Base-by-base conservation (phyloP, 2,113 vertebrate genomes). In the Pterocles burchelli region DNA sequence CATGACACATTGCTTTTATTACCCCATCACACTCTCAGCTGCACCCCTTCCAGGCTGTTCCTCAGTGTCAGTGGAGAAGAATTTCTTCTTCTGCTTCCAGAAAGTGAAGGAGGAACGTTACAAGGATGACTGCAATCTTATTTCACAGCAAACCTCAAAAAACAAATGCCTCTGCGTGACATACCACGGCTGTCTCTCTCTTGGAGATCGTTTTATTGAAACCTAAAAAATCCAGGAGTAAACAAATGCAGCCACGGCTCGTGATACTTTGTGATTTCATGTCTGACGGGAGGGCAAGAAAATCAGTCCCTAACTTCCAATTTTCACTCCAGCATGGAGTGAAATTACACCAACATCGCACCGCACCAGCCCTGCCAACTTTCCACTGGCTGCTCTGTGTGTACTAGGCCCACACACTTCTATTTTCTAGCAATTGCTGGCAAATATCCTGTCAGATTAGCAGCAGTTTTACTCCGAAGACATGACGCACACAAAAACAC, bases 381-480 rank as follows among this genome's bases (percentile, higher is more conserved):
- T 97, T 97, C 96, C 95, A 90, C 88, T 88, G 89, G 85, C 91
- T 75, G 65, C 66, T 93, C 89, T 70, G 79, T 1, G 0, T 71
- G 58, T 76, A 36, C 90, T 92, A 62, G 79, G 84, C 95, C 94
- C 70, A 88, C 85, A 86, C 62, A 46, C 52, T 91, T 88, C 75
- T 96, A 92, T 95, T 95, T 96, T 92, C 91, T 93, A 95, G 82
- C 93, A 95, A 91, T 84, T 96, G 79, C 90, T 97, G 91, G 93
- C 94, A 96, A 85, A 91, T 95, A 89, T 74, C 89, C 89, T 73
- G 91, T 92, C 95, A 93, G 67, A 86, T 85, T 67, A 94, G 57
- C 58, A 94, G 61, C 71, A 43, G 26, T 90, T 95, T 86, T 90
- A 90, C 85, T 88, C 88, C 9, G 3, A 93, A 97, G 86, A 72